Percentiles rank a stretch among this genome's conserved stretches.
These are phyloP conservation scores for Riparia riparia DNA, from an alignment of 2,113 vertebrate genomes.

Conservation along the genomic window DNA sequence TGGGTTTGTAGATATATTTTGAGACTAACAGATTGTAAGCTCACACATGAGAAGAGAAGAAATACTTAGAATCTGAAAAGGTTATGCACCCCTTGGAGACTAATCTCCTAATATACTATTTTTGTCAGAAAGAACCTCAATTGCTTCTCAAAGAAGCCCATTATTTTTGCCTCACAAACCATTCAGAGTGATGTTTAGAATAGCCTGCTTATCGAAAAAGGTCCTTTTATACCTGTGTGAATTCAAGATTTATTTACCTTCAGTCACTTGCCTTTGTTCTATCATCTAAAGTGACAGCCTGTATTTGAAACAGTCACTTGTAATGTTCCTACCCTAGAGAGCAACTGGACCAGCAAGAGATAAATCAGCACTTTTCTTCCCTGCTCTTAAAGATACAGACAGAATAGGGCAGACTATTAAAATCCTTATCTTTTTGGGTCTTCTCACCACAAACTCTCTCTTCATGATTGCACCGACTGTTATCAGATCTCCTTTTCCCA, in stretches of 20 bases:
- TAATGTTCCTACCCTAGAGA: not conserved
- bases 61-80: conserved; percentile 72
- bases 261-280: conserved; percentile 43
- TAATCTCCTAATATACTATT: conserved; percentile 74
- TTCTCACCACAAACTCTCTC: not conserved
- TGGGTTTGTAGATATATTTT: conserved; percentile 73
- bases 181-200: conserved; percentile 72
- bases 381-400: not conserved
- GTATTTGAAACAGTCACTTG: conserved; percentile 25
- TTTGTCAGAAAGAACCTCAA: conserved; percentile 69
- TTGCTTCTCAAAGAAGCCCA: conserved; percentile 67
- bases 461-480: not conserved
- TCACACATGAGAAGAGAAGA: conserved; percentile 65
- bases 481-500: not conserved
- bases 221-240: conserved; percentile 48
- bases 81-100: conserved; percentile 68
- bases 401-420: not conserved
- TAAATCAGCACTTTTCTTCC: not conserved
- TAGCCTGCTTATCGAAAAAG: conserved; percentile 55
- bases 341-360: not conserved
- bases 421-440: not conserved
- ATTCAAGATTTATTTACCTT: conserved; percentile 66
- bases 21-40: conserved; percentile 61
- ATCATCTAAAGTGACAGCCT: conserved; percentile 24
- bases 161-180: conserved; percentile 64